A percentile compares a stretch with the other conserved stretches of the same genome.
These are phyloP conservation scores for Strigamia crassipes DNA, from an alignment of 2,888 invertebrate species.

Conservation along the genomic window DNA sequence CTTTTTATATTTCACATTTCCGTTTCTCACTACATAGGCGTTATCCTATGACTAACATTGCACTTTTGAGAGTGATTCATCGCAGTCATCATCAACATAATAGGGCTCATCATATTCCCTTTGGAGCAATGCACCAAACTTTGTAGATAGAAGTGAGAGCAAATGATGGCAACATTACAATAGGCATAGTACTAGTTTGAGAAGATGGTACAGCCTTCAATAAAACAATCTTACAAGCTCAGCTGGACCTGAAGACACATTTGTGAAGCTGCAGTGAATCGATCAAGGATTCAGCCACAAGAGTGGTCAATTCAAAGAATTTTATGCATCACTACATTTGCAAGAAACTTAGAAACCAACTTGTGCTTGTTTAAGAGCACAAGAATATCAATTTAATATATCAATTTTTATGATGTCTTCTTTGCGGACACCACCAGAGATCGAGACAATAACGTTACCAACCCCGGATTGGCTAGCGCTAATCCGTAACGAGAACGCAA, in stretches of 20 bases:
- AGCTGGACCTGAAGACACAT: neutral
- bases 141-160: constrained; percentile 24
- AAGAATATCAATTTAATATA: too few relatives aligned
- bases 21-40: constrained; percentile 23
- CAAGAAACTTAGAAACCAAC: neutral
- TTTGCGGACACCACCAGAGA: too few relatives aligned
- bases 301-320: neutral
- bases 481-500: too few relatives aligned
- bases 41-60: constrained; percentile 17
- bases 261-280: neutral
- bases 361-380: too few relatives aligned
- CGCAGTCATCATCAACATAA: constrained; percentile 24
- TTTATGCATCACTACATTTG: neutral
- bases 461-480: too few relatives aligned
- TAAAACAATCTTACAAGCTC: neutral
- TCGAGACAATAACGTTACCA: too few relatives aligned
- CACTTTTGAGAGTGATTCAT: constrained; percentile 23
- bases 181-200: neutral
- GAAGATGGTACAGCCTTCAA: neutral
- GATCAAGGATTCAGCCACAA: neutral
- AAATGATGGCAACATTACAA: constrained; percentile 27
- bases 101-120: constrained; percentile 22
- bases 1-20: constrained; percentile 22
- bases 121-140: constrained; percentile 17
- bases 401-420: too few relatives aligned